Conservation (phyloP, 2,113 vertebrate species). For the Prietella phreatophila region DNA sequence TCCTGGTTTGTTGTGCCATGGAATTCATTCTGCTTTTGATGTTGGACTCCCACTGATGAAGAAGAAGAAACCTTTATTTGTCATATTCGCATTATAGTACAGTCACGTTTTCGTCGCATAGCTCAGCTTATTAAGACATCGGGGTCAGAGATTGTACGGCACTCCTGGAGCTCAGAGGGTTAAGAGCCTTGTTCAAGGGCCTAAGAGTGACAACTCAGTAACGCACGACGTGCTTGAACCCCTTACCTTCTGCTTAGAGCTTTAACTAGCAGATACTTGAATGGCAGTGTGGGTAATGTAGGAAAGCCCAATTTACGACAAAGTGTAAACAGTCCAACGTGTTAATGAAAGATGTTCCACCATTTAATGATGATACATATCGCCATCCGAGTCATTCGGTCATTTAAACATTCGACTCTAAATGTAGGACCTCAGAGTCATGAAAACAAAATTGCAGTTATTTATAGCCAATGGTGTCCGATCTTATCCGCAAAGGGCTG, state of each 20-base stretch:
- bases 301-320: background rate
- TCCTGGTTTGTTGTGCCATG: background rate
- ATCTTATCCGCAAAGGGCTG: too few species aligned
- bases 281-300: background rate
- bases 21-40: background rate
- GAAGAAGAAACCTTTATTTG: too few species aligned
- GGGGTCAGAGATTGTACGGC: background rate
- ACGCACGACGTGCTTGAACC: background rate
- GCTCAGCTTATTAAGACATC: too few species aligned
- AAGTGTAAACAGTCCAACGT: background rate
- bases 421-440: background rate
- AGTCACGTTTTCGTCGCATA: too few species aligned
- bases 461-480: background rate
- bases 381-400: background rate
- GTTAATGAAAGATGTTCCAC: background rate
- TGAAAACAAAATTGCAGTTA: background rate
- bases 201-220: background rate
- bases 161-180: background rate
- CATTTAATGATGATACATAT: background rate
- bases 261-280: background rate
- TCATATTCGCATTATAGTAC: too few species aligned
- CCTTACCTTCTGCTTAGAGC: background rate
- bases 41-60: background rate
- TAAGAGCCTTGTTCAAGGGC: background rate
- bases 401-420: background rate